Evolutionary conservation across 2,888 invertebrate genomes (phyloP).

Genomic region (Trichogramma dendrolimi): DNA sequence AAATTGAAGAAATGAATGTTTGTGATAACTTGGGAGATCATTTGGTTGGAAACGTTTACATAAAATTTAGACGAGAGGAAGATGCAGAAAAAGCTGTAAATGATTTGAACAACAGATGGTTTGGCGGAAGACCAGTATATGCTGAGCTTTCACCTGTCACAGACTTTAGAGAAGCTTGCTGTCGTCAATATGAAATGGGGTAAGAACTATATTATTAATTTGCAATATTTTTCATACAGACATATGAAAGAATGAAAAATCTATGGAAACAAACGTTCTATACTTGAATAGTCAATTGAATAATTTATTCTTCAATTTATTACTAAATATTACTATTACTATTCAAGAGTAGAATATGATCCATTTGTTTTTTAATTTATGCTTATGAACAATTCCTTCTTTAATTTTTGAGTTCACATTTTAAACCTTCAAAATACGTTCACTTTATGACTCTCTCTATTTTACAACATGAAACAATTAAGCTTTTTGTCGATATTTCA

Average conservation of each 20-base stretch:
- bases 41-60: conserved; percentile 97
- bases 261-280: conserved; percentile 4
- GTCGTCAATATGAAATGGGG: conserved; percentile 99
- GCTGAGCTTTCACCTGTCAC: conserved; percentile 98
- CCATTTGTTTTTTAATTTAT: too few relatives aligned
- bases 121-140: conserved; percentile 95
- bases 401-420: too few relatives aligned
- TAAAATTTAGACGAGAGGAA: conserved; percentile 96
- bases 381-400: too few relatives aligned
- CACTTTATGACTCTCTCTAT: too few relatives aligned
- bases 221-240: not conserved
- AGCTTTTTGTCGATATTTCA: too few relatives aligned
- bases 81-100: conserved; percentile 97
- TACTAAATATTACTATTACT: too few relatives aligned
- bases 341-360: too few relatives aligned
- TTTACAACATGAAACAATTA: too few relatives aligned
- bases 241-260: not conserved
- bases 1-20: conserved; percentile 99
- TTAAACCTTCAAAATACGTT: too few relatives aligned
- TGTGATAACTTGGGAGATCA: conserved; percentile 99
- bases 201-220: conserved; percentile 41
- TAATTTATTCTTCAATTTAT: not conserved
- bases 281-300: not conserved
- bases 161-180: conserved; percentile 98
- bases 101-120: conserved; percentile 98